Base-by-base conservation (phyloP, 2,113 vertebrate genomes). In the Heloderma charlesbogerti region DNA sequence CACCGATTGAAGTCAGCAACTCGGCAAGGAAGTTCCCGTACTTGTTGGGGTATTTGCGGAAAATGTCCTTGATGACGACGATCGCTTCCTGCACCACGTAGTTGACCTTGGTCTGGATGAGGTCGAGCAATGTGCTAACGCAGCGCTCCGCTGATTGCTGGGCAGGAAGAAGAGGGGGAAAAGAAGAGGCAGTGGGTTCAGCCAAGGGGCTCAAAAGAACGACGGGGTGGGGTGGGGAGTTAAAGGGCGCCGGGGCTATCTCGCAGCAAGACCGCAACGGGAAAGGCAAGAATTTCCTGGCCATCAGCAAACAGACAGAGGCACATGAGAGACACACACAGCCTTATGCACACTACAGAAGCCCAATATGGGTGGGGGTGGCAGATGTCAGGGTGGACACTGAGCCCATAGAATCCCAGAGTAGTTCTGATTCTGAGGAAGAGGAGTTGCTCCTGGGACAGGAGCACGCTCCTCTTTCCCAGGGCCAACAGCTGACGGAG, bases 41-140 rank as follows among this genome's bases (percentile, higher is more conserved):
- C 99, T 99, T 99, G 97, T 99, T 99, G 83, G 99, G 99, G 96
- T 99, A 99, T 95, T 99, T 99, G 96, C 99, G 98, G 96, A 99
- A 99, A 96, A 99, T 99, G 97, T 99, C 99, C 95, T 97, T 99
- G 96, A 99, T 99, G 93, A 99, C 99, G 0, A 99, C 99, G 0
- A 99, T 99, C 94, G 99, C 99, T 95, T 99, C 99, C 96, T 99
- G 99, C 86, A 99, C 99, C 95, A 99, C 99, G 0, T 99, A 99
- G 97, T 99, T 99, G 94, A 99, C 99, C 93, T 99, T 99, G 95
- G 99, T 99, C 96, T 99, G 99, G 95, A 99, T 99, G 94, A 99
- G 99, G 95, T 99, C 99, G 0, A 99, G 98, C 93, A 99, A 96
- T 0, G 99, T 99, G 97, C 99, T 99, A 89, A 99, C 99, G 27